Evolutionary conservation across 2,113 vertebrate species (phyloP).

Genomic region (Antechinus stuartii): DNA sequence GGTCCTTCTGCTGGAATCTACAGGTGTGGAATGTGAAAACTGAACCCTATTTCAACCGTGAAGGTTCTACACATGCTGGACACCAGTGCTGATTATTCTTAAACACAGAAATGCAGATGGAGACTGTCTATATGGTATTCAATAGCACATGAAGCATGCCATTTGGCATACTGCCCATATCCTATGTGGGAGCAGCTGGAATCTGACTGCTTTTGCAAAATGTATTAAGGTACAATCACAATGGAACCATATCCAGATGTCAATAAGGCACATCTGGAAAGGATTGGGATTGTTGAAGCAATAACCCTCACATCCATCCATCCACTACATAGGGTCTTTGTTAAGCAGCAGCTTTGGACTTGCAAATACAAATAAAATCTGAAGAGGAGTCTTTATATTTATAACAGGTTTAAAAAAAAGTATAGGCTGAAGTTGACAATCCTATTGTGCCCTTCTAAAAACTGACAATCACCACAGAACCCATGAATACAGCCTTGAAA

Average conservation of each 20-base stretch:
- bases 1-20: background rate
- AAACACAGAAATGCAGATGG: constrained; percentile 10
- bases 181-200: constrained; percentile 11
- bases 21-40: background rate
- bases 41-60: background rate
- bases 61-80: background rate
- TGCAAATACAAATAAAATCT: constrained; percentile 40
- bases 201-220: constrained; percentile 28
- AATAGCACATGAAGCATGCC: background rate
- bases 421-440: constrained; percentile 46
- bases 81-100: constrained; percentile 14
- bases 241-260: constrained; percentile 36
- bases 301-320: background rate
- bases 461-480: constrained; percentile 39
- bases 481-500: background rate
- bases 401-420: constrained; percentile 37
- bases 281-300: background rate
- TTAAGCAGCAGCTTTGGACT: background rate
- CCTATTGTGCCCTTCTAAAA: background rate
- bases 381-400: background rate
- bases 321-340: background rate
- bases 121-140: background rate
- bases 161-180: background rate
- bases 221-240: constrained; percentile 14
- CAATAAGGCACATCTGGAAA: background rate